Conservation (phyloP, 2,797 vertebrate genomes). For the Lacerta viridis region DNA sequence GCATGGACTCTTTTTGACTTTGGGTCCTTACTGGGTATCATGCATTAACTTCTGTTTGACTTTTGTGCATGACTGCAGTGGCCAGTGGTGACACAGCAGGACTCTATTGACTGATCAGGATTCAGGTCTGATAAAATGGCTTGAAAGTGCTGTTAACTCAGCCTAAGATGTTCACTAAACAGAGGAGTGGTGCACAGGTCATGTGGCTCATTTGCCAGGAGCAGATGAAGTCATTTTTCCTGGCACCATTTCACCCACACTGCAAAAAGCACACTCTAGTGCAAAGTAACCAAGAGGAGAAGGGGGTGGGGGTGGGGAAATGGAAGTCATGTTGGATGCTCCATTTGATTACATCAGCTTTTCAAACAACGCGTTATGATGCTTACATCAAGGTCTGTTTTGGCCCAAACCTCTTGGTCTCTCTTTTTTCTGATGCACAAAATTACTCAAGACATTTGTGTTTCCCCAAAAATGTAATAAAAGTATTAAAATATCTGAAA, state of each 20-base stretch:
- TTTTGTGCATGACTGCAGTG: background rate
- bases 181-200: background rate
- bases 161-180: background rate
- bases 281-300: background rate
- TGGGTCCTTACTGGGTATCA: too few species aligned
- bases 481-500: background rate
- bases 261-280: background rate
- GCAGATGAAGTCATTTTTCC: background rate
- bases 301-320: background rate
- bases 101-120: background rate
- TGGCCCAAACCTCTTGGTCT: too few species aligned
- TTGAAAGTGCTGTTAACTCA: background rate
- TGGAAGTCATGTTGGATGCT: too few species aligned
- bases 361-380: background rate
- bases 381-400: too few species aligned
- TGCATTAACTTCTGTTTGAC: background rate
- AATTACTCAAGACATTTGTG: background rate
- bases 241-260: too few species aligned
- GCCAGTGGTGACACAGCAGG: background rate
- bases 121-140: background rate
- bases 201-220: too few species aligned
- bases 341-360: background rate
- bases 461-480: constrained; percentile 12
- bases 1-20: background rate
- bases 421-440: background rate